Evolutionary conservation across 1,140 invertebrate species (phyloP).

Genomic region (Cephus cinctus): DNA sequence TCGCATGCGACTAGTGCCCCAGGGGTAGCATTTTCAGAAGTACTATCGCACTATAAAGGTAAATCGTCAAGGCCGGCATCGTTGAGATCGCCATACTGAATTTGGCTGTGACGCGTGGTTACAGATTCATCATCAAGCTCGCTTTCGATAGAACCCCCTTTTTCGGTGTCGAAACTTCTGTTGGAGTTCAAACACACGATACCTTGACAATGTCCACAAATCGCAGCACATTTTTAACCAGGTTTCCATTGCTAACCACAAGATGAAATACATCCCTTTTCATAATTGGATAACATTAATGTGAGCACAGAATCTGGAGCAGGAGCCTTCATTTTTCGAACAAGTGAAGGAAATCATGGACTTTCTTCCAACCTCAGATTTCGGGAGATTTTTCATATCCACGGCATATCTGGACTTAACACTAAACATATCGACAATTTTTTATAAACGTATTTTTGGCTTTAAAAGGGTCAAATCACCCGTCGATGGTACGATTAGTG

Average conservation of each 20-base stretch:
- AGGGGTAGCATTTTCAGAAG: too few relatives aligned
- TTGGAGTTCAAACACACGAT: constrained; percentile 4
- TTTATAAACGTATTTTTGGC: too few relatives aligned
- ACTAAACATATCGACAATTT: too few relatives aligned
- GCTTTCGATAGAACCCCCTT: constrained; percentile 6
- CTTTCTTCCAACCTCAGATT: constrained; percentile 19
- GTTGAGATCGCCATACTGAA: background rate
- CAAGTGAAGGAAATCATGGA: constrained; percentile 8
- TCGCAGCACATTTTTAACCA: constrained; percentile 14
- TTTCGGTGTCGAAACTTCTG: background rate
- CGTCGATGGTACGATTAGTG: too few relatives aligned
- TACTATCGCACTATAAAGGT: too few relatives aligned
- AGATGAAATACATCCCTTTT: constrained; percentile 13
- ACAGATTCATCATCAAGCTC: constrained; percentile 4
- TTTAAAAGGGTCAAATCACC: too few relatives aligned
- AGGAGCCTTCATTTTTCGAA: constrained; percentile 13
- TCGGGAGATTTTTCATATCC: constrained; percentile 13
- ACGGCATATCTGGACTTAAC: constrained; percentile 17
- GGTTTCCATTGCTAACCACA: constrained; percentile 18
- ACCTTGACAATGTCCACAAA: constrained; percentile 17
- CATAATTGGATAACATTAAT: constrained; percentile 18
- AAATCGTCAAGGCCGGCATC: too few relatives aligned
- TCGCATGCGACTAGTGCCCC: too few relatives aligned
- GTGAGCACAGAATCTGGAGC: constrained; percentile 14
- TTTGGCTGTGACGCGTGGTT: background rate